Conservation (phyloP, 2,888 invertebrate species). For the Cephalotes varians region DNA sequence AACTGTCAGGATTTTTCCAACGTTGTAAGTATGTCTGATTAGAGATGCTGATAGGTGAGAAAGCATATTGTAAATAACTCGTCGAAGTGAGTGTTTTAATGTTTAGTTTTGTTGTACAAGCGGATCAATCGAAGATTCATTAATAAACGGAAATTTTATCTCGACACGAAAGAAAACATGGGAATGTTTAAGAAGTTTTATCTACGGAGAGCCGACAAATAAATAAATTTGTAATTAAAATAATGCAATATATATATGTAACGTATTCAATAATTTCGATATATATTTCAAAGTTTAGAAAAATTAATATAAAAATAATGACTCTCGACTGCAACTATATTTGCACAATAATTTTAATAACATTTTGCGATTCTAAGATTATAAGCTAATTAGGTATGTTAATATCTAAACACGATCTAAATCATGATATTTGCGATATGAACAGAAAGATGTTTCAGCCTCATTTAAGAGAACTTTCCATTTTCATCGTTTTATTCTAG, state of each 20-base stretch:
- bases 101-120: no score
- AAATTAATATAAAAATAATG: not conserved
- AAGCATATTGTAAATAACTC: slow-evolving; percentile 47
- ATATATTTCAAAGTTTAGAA: not conserved
- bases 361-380: not conserved
- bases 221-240: not conserved
- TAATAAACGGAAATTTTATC: not conserved
- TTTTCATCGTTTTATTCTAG: slow-evolving; percentile 35
- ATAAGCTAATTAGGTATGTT: not conserved
- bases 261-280: not conserved
- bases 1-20: slow-evolving; percentile 10
- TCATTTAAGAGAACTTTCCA: slow-evolving; percentile 19
- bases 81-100: slow-evolving; percentile 39
- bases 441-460: slow-evolving; percentile 4
- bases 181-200: not conserved
- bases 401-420: not conserved
- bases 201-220: not conserved
- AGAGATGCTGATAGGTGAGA: slow-evolving; percentile 47
- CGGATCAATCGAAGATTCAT: not conserved
- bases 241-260: no score
- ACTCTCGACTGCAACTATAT: not conserved
- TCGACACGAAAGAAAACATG: not conserved
- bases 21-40: slow-evolving; percentile 46
- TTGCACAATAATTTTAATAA: not conserved
- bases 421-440: not conserved